A percentile compares a stretch with the other conserved stretches of the same genome.
Conservation (phyloP, 2,113 vertebrate species). For the Marcusenius ussheri region DNA sequence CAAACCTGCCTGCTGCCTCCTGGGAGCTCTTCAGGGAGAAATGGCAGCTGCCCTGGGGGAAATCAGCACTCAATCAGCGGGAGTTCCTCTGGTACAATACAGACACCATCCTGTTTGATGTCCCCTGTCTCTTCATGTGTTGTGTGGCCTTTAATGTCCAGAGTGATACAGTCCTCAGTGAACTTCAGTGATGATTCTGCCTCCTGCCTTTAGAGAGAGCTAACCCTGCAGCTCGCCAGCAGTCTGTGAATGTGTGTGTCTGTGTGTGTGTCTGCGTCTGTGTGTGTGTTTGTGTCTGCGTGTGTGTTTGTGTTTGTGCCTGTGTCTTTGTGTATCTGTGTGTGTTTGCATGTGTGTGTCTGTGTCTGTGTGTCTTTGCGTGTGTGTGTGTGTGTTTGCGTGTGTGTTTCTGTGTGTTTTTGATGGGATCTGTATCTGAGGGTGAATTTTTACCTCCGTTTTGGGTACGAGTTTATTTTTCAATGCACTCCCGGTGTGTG, state of each 20-base stretch:
- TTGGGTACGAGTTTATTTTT: constrained; percentile 39
- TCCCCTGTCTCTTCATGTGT: constrained; percentile 90
- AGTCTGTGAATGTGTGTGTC: not conserved
- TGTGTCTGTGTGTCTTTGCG: too few relatives aligned
- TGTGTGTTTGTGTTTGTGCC: not conserved
- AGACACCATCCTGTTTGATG: constrained; percentile 96
- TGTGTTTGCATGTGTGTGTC: fast-evolving
- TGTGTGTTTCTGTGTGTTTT: not conserved
- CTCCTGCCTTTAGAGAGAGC: constrained; percentile 74
- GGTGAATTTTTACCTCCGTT: constrained; percentile 51
- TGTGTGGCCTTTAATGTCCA: constrained; percentile 95
- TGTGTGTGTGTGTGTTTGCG: too few relatives aligned
- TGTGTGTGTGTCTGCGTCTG: not conserved
- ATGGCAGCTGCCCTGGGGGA: constrained; percentile 77
- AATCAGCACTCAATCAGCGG: constrained; percentile 84
- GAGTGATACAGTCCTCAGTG: constrained; percentile 93
- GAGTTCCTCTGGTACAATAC: constrained; percentile 91
- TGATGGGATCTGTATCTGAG: not conserved
- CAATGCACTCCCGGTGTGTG: not conserved
- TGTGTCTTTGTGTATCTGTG: too few relatives aligned
- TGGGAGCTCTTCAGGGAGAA: constrained; percentile 83
- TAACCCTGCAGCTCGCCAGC: constrained; percentile 49
- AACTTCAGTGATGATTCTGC: constrained; percentile 94
- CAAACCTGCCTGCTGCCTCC: constrained; percentile 66
- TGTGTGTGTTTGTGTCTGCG: too few relatives aligned